phyloP scores from a whole-genome alignment of 2,797 vertebrate species.

The Ficedula albicollis region DNA sequence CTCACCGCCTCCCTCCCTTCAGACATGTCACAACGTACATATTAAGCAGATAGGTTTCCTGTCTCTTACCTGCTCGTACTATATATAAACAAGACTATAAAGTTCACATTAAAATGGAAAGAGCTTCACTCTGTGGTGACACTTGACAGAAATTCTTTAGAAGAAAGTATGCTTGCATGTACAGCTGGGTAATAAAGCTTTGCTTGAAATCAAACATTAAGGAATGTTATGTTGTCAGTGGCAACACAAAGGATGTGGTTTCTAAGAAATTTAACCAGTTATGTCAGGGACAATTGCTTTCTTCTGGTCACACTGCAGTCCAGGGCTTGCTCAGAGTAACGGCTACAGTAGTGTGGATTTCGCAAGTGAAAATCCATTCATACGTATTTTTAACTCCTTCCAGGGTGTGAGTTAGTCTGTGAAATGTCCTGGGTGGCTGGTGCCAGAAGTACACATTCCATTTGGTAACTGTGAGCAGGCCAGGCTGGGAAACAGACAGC shows the following conservation, averaged over 20 bases:
- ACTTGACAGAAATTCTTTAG: conserved; percentile 1
- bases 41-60: conserved; percentile 17
- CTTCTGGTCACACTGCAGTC: conserved; percentile 11
- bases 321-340: not conserved
- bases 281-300: conserved; percentile 7
- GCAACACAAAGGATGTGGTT: conserved; percentile 62
- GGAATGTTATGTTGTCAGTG: conserved; percentile 56
- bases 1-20: not conserved
- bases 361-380: not conserved
- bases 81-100: not conserved
- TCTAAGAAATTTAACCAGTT: conserved; percentile 56
- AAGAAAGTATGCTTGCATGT: conserved; percentile 12
- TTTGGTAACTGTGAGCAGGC: not conserved
- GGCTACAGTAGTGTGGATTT: not conserved
- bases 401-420: not conserved
- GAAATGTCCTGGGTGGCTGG: not conserved
- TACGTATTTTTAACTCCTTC: not conserved
- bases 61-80: conserved; percentile 37
- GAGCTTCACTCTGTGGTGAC: not conserved
- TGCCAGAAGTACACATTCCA: not conserved
- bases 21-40: not conserved
- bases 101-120: not conserved
- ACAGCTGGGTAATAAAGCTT: conserved; percentile 16
- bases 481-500: not conserved
- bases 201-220: conserved; percentile 46